Evolutionary conservation across 2,113 vertebrate genomes (phyloP).

Genomic region (Rana temporaria): DNA sequence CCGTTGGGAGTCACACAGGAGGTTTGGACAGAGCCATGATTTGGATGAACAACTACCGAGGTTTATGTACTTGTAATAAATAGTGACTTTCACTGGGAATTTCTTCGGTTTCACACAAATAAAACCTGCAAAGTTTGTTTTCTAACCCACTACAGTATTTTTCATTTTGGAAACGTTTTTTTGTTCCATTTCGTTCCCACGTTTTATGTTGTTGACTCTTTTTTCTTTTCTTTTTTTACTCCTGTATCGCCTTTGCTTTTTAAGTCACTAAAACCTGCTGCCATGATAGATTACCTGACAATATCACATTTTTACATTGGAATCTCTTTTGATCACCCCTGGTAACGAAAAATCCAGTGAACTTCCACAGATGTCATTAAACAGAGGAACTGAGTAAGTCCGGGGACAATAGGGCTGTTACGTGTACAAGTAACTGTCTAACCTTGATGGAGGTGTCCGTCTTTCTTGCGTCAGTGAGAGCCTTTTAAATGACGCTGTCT

Average conservation of each 20-base stretch:
- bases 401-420: slow-evolving; percentile 11
- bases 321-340: slow-evolving; percentile 2
- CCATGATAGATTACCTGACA: slow-evolving; percentile 40
- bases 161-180: not conserved
- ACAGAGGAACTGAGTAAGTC: slow-evolving; percentile 17
- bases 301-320: slow-evolving; percentile 14
- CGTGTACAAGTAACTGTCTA: not conserved
- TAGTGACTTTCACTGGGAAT: not conserved
- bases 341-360: slow-evolving; percentile 26
- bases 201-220: slow-evolving; percentile 4
- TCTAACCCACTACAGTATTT: not conserved
- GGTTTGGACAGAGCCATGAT: too few species aligned
- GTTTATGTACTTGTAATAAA: slow-evolving; percentile 15
- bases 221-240: not conserved
- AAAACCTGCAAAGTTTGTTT: not conserved
- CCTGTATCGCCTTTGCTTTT: not conserved
- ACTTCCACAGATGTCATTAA: slow-evolving; percentile 36
- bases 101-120: slow-evolving; percentile 31
- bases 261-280: slow-evolving; percentile 37
- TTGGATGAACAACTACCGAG: not conserved
- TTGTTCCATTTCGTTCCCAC: not conserved
- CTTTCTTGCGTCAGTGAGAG: not conserved
- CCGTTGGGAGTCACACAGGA: too few species aligned
- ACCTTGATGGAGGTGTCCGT: slow-evolving; percentile 21
- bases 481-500: not conserved